phyloP scores from a whole-genome alignment of 2,113 vertebrate species.

The Rafetus swinhoei region DNA sequence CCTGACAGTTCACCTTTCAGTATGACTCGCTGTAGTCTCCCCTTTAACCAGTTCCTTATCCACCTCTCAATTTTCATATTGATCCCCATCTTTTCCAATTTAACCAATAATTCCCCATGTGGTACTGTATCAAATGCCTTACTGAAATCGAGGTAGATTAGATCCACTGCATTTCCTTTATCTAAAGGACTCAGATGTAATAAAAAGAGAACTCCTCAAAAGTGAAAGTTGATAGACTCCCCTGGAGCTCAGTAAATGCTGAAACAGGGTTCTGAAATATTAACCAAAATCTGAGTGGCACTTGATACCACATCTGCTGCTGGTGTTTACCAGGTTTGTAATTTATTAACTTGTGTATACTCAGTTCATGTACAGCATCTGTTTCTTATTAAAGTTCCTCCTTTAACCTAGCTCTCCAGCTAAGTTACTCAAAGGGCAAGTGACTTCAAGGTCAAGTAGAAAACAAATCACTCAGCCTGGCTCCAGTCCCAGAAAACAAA shows the following conservation, averaged over 20 bases:
- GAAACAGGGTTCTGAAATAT: constrained; percentile 13
- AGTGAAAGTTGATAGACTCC: constrained; percentile 17
- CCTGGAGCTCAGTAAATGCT: background rate
- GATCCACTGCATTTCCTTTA: too few relatives aligned
- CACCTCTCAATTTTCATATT: too few relatives aligned
- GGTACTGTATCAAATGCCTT: too few relatives aligned
- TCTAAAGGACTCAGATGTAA: constrained; percentile 35
- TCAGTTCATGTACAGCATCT: background rate
- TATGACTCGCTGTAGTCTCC: too few relatives aligned
- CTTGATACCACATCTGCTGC: constrained; percentile 25
- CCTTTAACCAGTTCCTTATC: too few relatives aligned
- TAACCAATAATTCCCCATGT: too few relatives aligned
- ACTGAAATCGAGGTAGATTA: too few relatives aligned
- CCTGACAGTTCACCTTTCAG: too few relatives aligned
- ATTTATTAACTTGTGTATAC: constrained; percentile 8
- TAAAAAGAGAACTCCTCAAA: background rate
- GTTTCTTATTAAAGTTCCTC: constrained; percentile 19
- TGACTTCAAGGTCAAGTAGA: constrained; percentile 29
- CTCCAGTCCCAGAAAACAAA: background rate
- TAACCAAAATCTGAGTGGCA: constrained; percentile 26
- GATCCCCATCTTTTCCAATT: too few relatives aligned
- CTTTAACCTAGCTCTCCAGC: constrained; percentile 11
- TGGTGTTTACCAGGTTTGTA: constrained; percentile 30
- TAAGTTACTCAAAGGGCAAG: constrained; percentile 21
- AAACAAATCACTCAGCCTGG: background rate